A percentile compares a stretch with the other conserved stretches of the same genome.
Conservation (phyloP, 2,113 vertebrate genomes). For the Nerophis lumbriciformis region DNA sequence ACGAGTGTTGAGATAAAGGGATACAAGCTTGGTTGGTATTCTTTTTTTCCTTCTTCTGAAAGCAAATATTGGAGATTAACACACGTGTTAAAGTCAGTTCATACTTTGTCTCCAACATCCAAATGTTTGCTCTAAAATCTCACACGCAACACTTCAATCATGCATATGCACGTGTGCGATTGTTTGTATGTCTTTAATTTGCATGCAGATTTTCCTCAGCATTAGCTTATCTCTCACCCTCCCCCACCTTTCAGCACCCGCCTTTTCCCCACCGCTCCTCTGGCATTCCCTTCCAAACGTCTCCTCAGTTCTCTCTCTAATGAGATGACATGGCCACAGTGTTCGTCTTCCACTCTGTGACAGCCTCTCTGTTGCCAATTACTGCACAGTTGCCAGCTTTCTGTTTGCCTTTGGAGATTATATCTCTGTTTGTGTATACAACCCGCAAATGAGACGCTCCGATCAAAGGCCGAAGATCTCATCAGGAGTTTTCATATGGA, state of each 20-base stretch:
- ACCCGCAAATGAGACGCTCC: slow-evolving; percentile 50
- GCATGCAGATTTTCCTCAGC: slow-evolving; percentile 28
- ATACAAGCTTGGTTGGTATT: not conserved
- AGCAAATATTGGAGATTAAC: not conserved
- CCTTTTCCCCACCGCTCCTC: not conserved
- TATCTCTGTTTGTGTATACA: slow-evolving; percentile 56
- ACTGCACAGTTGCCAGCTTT: slow-evolving; percentile 44
- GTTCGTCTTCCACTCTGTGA: slow-evolving; percentile 42
- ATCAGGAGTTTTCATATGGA: slow-evolving; percentile 29
- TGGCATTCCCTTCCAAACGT: not conserved
- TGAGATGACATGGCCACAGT: slow-evolving; percentile 46
- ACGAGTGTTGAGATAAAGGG: not conserved
- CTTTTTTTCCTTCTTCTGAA: not conserved
- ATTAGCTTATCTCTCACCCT: slow-evolving; percentile 15
- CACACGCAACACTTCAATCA: not conserved
- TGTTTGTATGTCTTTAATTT: slow-evolving; percentile 41
- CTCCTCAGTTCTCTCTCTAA: slow-evolving; percentile 35
- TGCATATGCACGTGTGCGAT: slow-evolving; percentile 9
- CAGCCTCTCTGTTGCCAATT: slow-evolving; percentile 64
- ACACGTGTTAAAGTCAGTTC: not conserved
- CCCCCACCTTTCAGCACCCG: not conserved
- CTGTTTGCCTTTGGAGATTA: slow-evolving; percentile 57
- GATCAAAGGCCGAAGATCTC: slow-evolving; percentile 42
- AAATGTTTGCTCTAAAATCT: slow-evolving; percentile 11
- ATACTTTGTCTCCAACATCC: slow-evolving; percentile 13